Conservation (phyloP, 2,888 invertebrate genomes). For the Yponomeuta sedellus region DNA sequence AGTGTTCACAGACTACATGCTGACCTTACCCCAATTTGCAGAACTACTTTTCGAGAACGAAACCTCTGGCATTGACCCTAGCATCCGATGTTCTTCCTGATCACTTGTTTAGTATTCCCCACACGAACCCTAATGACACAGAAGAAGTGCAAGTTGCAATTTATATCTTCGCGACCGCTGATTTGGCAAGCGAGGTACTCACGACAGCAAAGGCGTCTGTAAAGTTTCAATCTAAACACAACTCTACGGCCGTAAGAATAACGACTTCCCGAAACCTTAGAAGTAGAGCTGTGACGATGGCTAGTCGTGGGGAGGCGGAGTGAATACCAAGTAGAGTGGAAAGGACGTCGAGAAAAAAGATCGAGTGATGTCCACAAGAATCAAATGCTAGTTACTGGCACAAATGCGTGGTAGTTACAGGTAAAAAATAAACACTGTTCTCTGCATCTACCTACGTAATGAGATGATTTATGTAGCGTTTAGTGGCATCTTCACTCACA, state of each 20-base stretch:
- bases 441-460: too few relatives aligned
- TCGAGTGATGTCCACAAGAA: background rate
- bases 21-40: background rate
- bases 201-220: too few relatives aligned
- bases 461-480: too few relatives aligned
- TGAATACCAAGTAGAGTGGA: background rate
- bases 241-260: too few relatives aligned
- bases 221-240: too few relatives aligned
- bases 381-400: too few relatives aligned
- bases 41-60: background rate
- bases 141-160: background rate
- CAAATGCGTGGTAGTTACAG: too few relatives aligned
- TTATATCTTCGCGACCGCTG: background rate
- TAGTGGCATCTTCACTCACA: too few relatives aligned
- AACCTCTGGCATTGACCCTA: background rate
- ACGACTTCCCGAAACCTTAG: too few relatives aligned
- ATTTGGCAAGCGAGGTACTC: background rate
- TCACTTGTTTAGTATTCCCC: background rate
- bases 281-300: too few relatives aligned
- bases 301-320: background rate
- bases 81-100: background rate
- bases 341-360: background rate
- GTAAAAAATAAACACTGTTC: too few relatives aligned
- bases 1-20: too few relatives aligned
- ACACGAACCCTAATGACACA: background rate